These are phyloP conservation scores for Drosophila asahinai DNA, from an alignment of 1,140 invertebrate genomes.

Conservation along the genomic window DNA sequence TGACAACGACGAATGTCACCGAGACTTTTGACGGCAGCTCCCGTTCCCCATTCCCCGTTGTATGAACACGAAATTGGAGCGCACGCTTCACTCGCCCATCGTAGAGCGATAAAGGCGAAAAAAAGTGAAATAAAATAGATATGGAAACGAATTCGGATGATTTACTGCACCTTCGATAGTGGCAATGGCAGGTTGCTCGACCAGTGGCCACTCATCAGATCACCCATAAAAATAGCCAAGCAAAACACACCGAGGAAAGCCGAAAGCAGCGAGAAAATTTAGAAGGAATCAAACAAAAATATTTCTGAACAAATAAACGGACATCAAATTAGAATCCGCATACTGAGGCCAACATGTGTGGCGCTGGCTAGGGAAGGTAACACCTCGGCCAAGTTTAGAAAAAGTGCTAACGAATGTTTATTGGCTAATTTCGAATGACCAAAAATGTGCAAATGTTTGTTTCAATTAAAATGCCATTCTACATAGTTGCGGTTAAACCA, in stretches of 20 bases:
- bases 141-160: conserved; percentile 58
- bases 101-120: conserved; percentile 55
- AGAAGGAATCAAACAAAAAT: conserved; percentile 39
- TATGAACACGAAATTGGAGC: conserved; percentile 64
- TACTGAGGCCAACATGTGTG: conserved; percentile 24
- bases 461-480: conserved; percentile 54
- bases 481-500: conserved; percentile 9
- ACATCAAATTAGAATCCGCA: conserved; percentile 31
- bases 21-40: conserved; percentile 50
- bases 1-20: conserved; percentile 70
- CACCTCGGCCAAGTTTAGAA: conserved; percentile 6
- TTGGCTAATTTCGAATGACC: conserved; percentile 29
- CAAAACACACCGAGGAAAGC: conserved; percentile 37
- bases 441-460: conserved; percentile 50
- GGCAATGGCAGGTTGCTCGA: conserved; percentile 36
- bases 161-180: conserved; percentile 61
- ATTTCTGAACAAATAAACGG: conserved; percentile 73
- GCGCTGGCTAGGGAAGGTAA: conserved; percentile 6
- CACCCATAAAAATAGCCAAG: conserved; percentile 67
- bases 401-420: conserved; percentile 34
- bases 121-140: conserved; percentile 50
- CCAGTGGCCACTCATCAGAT: conserved; percentile 48
- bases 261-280: conserved; percentile 24
- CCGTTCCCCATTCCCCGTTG: conserved; percentile 26
- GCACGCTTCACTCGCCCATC: conserved; percentile 55